Evolutionary conservation across 1,140 invertebrate genomes (phyloP).

Genomic region (Tetraneura akinire): DNA sequence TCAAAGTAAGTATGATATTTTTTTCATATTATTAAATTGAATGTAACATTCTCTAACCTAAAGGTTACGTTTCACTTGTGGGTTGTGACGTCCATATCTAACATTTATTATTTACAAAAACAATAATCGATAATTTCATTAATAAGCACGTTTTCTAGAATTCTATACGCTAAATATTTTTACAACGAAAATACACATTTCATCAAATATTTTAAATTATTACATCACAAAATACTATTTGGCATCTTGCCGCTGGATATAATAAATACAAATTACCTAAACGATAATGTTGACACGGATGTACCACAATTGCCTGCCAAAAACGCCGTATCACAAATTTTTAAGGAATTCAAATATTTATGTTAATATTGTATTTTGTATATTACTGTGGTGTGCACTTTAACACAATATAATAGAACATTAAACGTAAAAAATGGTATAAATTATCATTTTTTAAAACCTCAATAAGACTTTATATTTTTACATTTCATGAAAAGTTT

Average conservation of each 20-base stretch:
- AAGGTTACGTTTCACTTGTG: too few relatives aligned
- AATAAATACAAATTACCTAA: not conserved
- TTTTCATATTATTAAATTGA: too few relatives aligned
- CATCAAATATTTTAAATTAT: not conserved
- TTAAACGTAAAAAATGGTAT: not conserved
- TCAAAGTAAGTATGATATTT: too few relatives aligned
- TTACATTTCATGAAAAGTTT: not conserved
- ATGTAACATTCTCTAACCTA: too few relatives aligned
- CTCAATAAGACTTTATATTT: not conserved
- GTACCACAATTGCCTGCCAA: slow-evolving; percentile 36
- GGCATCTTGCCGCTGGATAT: not conserved
- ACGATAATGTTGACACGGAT: not conserved
- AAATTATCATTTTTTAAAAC: not conserved
- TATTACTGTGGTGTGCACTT: not conserved
- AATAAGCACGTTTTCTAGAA: too few relatives aligned
- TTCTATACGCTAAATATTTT: too few relatives aligned
- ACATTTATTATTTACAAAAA: too few relatives aligned
- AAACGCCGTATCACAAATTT: slow-evolving; percentile 20
- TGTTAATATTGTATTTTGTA: not conserved
- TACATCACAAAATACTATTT: not conserved
- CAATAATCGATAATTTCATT: too few relatives aligned
- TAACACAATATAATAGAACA: not conserved
- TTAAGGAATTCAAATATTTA: not conserved
- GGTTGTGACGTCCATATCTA: too few relatives aligned
- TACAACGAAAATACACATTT: too few relatives aligned